Evolutionary conservation across 2,113 vertebrate species (phyloP).

Genomic region (Coturnix japonica): DNA sequence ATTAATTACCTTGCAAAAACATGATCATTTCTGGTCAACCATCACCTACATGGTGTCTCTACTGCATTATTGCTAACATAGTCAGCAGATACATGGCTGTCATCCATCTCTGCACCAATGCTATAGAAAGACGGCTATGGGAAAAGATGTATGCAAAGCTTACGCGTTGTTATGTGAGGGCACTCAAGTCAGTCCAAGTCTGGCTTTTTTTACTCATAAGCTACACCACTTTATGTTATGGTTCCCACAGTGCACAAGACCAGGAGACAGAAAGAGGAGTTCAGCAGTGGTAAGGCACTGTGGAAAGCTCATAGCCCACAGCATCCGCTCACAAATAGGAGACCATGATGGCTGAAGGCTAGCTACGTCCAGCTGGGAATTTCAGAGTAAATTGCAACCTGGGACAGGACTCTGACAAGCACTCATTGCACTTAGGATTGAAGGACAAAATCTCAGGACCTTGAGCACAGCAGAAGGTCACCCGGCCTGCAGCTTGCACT

Average conservation of each 20-base stretch:
- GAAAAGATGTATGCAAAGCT: neutral
- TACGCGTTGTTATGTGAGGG: neutral
- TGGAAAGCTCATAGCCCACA: conserved; percentile 10
- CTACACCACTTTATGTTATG: fast-evolving
- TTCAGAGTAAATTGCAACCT: conserved; percentile 57
- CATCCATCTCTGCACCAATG: neutral
- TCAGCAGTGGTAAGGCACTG: neutral
- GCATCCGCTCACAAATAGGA: conserved; percentile 40
- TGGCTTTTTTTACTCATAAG: neutral
- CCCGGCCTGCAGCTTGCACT: conserved; percentile 23
- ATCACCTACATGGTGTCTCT: fast-evolving
- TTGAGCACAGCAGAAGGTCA: conserved; percentile 48
- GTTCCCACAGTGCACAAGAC: neutral
- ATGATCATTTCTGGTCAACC: neutral
- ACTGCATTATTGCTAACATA: fast-evolving
- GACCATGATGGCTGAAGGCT: conserved; percentile 15
- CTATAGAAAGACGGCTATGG: neutral
- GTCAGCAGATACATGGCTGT: neutral
- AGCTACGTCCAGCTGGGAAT: conserved; percentile 46
- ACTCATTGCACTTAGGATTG: conserved; percentile 11
- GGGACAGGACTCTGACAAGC: conserved; percentile 33
- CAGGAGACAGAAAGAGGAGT: fast-evolving
- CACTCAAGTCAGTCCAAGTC: neutral
- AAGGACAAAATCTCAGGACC: conserved; percentile 29
- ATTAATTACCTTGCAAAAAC: conserved; percentile 20